phyloP scores from a whole-genome alignment of 2,888 invertebrate species.

The Eilema griseolum region DNA sequence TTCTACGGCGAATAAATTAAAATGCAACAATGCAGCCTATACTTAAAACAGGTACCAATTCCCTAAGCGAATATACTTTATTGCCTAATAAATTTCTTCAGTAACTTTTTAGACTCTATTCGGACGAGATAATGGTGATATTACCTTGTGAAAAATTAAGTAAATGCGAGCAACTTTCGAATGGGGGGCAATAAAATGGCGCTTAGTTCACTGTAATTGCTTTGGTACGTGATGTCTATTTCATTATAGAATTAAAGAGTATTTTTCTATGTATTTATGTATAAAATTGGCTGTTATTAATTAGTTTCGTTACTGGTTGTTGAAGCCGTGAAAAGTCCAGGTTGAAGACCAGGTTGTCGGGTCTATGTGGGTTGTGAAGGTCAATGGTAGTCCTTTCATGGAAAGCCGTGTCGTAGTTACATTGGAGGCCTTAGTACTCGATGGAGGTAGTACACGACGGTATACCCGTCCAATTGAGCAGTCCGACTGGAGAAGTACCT shows the following conservation, averaged over 20 bases:
- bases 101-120: constrained; percentile 26
- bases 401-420: too few relatives aligned
- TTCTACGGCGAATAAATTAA: constrained; percentile 49
- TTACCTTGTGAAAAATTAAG: constrained; percentile 40
- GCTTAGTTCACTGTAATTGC: constrained; percentile 61
- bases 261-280: constrained; percentile 28
- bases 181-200: constrained; percentile 60
- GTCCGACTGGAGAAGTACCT: too few relatives aligned
- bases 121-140: constrained; percentile 23
- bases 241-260: constrained; percentile 52
- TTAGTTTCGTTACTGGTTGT: neutral
- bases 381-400: too few relatives aligned
- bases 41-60: constrained; percentile 50
- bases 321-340: too few relatives aligned
- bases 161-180: constrained; percentile 51
- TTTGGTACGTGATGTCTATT: constrained; percentile 60
- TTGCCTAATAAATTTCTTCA: constrained; percentile 44
- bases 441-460: too few relatives aligned
- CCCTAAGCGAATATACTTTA: constrained; percentile 54
- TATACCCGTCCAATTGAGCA: too few relatives aligned
- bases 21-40: constrained; percentile 55
- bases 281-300: constrained; percentile 14
- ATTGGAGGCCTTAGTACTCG: too few relatives aligned
- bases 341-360: too few relatives aligned
- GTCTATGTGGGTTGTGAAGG: too few relatives aligned